phyloP scores from a whole-genome alignment of 2,888 invertebrate species.

The Mimumesa dahlbomi region DNA sequence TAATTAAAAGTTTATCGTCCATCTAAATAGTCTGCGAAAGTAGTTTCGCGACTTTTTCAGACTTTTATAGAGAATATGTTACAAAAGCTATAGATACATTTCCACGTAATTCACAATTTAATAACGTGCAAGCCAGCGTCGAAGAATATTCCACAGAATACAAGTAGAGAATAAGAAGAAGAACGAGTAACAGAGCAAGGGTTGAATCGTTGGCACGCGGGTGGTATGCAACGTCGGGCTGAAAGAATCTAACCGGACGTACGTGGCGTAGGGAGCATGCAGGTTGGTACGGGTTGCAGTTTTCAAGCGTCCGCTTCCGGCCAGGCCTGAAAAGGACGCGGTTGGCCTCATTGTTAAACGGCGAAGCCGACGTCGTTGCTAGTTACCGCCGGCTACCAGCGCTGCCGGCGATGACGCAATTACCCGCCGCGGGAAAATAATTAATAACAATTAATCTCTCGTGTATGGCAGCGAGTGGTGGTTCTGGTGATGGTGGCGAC shows the following conservation, averaged over 20 bases:
- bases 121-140: neutral
- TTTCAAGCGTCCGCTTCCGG: constrained; percentile 75
- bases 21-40: too few relatives aligned
- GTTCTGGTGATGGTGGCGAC: constrained; percentile 40
- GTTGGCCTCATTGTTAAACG: constrained; percentile 76
- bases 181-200: constrained; percentile 29
- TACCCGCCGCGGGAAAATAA: constrained; percentile 77
- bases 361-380: constrained; percentile 62
- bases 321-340: constrained; percentile 71
- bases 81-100: too few relatives aligned
- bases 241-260: constrained; percentile 71
- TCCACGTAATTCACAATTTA: neutral
- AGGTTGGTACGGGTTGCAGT: constrained; percentile 67
- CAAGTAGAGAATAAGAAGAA: constrained; percentile 35
- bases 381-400: constrained; percentile 51
- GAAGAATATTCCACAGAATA: constrained; percentile 21
- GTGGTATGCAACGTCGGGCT: constrained; percentile 55
- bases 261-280: constrained; percentile 49
- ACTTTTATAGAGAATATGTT: too few relatives aligned
- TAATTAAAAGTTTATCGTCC: too few relatives aligned
- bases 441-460: constrained; percentile 81
- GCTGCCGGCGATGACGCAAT: constrained; percentile 75
- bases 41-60: too few relatives aligned
- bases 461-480: constrained; percentile 70
- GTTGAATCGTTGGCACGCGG: constrained; percentile 36